A percentile compares a stretch with the other conserved stretches of the same genome.
These are phyloP conservation scores for Gallinago undulata DNA, from an alignment of 2,113 vertebrate genomes.

Conservation along the genomic window DNA sequence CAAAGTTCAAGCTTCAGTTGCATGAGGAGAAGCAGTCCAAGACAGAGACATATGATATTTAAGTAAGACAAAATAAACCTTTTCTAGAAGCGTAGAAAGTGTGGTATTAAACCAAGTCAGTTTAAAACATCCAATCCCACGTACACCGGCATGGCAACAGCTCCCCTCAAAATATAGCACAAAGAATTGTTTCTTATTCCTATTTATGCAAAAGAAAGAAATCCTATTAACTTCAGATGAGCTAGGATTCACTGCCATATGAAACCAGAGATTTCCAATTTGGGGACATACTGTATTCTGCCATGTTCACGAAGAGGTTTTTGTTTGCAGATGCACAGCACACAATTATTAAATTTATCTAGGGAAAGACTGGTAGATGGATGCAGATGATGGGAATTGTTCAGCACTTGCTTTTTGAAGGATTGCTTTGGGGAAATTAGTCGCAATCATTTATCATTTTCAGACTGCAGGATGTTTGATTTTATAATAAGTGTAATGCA, in stretches of 20 bases:
- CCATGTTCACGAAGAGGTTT: not conserved
- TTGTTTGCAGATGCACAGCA: not conserved
- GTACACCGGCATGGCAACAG: not conserved
- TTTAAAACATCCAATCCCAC: not conserved
- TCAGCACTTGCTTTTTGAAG: not conserved
- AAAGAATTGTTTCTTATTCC: not conserved
- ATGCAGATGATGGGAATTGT: not conserved
- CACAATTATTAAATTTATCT: not conserved
- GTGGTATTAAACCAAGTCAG: not conserved
- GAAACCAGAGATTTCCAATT: not conserved
- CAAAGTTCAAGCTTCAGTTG: not conserved
- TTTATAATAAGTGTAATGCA: not conserved
- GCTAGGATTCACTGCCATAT: not conserved
- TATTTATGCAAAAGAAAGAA: not conserved
- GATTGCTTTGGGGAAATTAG: not conserved
- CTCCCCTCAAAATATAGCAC: not conserved
- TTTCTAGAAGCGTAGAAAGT: not conserved
- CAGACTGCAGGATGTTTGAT: not conserved
- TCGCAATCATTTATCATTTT: not conserved
- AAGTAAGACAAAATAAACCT: not conserved
- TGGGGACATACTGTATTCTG: not conserved
- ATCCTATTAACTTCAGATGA: not conserved
- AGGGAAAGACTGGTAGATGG: not conserved
- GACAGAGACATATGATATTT: not conserved
- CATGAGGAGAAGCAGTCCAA: not conserved